These are phyloP conservation scores for Acanthaster planci DNA, from an alignment of 35 echinoderm and acorn worm genomes.

Conservation along the genomic window DNA sequence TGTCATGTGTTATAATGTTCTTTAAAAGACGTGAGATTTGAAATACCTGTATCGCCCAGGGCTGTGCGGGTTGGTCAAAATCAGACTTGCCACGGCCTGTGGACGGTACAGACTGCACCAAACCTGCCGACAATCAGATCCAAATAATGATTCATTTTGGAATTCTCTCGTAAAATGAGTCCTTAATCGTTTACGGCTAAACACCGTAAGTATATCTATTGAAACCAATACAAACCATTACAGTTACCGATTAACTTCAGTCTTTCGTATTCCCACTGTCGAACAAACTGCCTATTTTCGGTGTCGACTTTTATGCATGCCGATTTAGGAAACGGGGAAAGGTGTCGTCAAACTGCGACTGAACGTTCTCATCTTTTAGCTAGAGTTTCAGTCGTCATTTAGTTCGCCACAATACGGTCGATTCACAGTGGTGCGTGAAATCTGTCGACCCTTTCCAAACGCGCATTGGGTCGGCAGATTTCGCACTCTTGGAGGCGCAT, in stretches of 20 bases:
- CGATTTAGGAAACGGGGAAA: too few species aligned
- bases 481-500: too few species aligned
- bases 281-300: not conserved
- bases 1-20: too few species aligned
- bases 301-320: too few species aligned
- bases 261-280: not conserved
- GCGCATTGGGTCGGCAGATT: too few species aligned
- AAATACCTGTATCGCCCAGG: slow-evolving; percentile 69
- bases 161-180: not conserved
- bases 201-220: not conserved
- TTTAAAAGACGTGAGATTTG: not conserved
- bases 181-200: not conserved
- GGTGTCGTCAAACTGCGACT: too few species aligned
- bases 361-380: too few species aligned
- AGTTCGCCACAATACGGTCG: too few species aligned
- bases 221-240: not conserved
- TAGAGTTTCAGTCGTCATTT: too few species aligned
- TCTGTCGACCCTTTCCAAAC: too few species aligned
- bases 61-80: slow-evolving; percentile 46
- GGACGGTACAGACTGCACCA: slow-evolving; percentile 54
- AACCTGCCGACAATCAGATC: slow-evolving; percentile 9
- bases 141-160: not conserved
- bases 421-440: too few species aligned
- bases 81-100: slow-evolving; percentile 23
- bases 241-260: not conserved